phyloP scores from a whole-genome alignment of 2,888 invertebrate species.

The Cantharis lateralis region DNA sequence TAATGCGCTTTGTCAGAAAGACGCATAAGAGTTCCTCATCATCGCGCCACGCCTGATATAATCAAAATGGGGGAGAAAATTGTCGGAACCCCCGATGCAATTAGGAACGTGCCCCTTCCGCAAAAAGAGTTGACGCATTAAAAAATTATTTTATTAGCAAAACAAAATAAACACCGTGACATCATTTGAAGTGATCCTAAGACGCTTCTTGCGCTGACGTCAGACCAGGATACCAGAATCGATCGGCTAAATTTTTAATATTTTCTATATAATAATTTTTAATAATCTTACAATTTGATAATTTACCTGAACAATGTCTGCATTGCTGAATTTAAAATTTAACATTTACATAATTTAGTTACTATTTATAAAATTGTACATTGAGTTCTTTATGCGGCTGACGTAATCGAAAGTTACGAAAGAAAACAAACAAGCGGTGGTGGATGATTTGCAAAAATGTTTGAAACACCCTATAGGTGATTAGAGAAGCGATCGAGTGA shows the following conservation, averaged over 20 bases:
- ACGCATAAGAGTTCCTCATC: background rate
- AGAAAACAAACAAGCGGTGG: background rate
- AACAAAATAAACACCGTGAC: background rate
- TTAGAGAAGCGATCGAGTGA: background rate
- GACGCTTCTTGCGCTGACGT: background rate
- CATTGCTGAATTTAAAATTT: background rate
- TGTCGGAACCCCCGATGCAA: background rate
- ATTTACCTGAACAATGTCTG: background rate
- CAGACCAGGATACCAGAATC: background rate
- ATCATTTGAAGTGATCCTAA: background rate
- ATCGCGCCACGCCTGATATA: background rate
- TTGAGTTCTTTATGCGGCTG: background rate
- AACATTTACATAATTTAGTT: background rate
- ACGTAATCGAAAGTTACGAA: background rate
- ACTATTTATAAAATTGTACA: background rate
- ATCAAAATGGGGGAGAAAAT: background rate
- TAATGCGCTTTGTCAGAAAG: background rate
- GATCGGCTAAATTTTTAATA: background rate
- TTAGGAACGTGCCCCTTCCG: background rate
- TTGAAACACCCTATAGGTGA: background rate
- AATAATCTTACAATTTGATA: background rate
- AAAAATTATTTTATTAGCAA: background rate
- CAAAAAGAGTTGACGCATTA: background rate
- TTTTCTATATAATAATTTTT: too few relatives aligned
- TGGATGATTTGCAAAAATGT: background rate